These are phyloP conservation scores for Pterostichus madidus DNA, from an alignment of 2,888 invertebrate genomes.

Conservation along the genomic window DNA sequence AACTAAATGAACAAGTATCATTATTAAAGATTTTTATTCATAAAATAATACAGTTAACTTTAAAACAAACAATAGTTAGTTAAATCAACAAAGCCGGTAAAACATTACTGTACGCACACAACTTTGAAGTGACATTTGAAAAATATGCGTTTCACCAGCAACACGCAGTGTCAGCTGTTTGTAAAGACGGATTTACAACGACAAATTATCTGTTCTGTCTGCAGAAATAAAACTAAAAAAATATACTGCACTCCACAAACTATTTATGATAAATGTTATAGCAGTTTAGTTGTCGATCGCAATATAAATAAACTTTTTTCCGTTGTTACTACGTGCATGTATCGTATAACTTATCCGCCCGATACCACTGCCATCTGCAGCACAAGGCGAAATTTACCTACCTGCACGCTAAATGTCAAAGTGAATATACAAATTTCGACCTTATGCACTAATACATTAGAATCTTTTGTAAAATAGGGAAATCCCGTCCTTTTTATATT, in stretches of 20 bases:
- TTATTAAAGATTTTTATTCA: constrained; percentile 6
- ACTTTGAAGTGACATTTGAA: constrained; percentile 8
- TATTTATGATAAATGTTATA: background rate
- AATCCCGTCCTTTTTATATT: constrained; percentile 43
- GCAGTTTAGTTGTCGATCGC: background rate
- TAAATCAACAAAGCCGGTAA: constrained; percentile 28
- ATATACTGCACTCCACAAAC: background rate
- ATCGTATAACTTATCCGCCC: background rate
- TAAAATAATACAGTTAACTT: constrained; percentile 14
- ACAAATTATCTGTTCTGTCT: background rate
- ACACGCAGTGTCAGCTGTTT: constrained; percentile 37
- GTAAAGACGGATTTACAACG: constrained; percentile 33
- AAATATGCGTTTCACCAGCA: background rate
- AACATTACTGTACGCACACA: background rate
- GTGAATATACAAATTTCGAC: constrained; percentile 10
- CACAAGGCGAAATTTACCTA: background rate
- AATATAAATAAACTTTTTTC: constrained; percentile 8
- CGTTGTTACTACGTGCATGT: background rate
- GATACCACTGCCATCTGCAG: background rate
- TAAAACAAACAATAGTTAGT: constrained; percentile 25
- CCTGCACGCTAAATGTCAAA: constrained; percentile 38
- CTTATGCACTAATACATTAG: constrained; percentile 44
- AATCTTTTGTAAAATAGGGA: constrained; percentile 19
- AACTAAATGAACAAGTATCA: constrained; percentile 10
- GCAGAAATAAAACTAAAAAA: constrained; percentile 4